Evolutionary conservation across 2,888 invertebrate genomes (phyloP).

Genomic region (Hypselothyrea guttata): DNA sequence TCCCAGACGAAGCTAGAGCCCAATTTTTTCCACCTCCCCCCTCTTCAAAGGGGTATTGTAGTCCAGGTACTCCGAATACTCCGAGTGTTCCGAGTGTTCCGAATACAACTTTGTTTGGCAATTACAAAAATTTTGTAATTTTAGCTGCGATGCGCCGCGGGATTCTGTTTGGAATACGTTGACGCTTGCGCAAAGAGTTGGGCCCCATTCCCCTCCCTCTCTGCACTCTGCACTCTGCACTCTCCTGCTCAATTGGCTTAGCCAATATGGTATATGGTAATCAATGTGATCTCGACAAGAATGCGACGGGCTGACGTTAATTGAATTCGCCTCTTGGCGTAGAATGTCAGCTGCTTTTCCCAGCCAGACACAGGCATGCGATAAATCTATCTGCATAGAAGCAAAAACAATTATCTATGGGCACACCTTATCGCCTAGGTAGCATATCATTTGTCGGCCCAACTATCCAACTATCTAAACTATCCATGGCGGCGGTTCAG

Average conservation of each 20-base stretch:
- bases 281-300: conserved; percentile 51
- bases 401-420: conserved; percentile 31
- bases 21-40: conserved; percentile 17
- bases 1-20: conserved; percentile 15
- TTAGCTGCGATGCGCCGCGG: conserved; percentile 65
- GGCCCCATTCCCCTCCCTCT: background rate
- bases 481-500: too few relatives aligned
- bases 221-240: background rate
- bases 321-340: conserved; percentile 57
- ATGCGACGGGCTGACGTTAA: conserved; percentile 41
- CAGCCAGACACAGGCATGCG: conserved; percentile 18
- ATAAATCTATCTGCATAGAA: conserved; percentile 33
- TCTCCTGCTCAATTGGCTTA: too few relatives aligned
- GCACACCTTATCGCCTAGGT: conserved; percentile 48
- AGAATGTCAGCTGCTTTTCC: conserved; percentile 45
- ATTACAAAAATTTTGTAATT: conserved; percentile 72
- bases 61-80: conserved; percentile 2
- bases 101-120: conserved; percentile 77
- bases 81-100: conserved; percentile 33
- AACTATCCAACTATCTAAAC: conserved; percentile 25
- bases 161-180: conserved; percentile 51
- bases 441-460: conserved; percentile 22
- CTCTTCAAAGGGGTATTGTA: background rate
- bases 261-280: conserved; percentile 51
- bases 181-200: conserved; percentile 57